Evolutionary conservation across 2,113 vertebrate species (phyloP).

Genomic region (Perognathus longimembris): DNA sequence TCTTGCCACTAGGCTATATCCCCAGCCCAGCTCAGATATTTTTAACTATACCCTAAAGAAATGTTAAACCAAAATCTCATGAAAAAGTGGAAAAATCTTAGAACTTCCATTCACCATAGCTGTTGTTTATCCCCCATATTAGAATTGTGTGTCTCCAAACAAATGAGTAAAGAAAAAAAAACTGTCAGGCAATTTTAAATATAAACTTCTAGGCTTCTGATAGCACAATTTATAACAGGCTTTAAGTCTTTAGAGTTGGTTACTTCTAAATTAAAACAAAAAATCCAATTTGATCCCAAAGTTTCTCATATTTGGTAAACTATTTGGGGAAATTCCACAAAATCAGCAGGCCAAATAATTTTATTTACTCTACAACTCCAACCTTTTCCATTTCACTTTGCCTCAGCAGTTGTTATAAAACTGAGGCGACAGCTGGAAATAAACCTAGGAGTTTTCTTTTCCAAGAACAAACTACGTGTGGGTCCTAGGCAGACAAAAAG

Average conservation of each 20-base stretch:
- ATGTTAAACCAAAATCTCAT: slow-evolving; percentile 33
- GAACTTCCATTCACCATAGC: neutral
- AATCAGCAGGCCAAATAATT: slow-evolving; percentile 63
- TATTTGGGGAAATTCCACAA: slow-evolving; percentile 74
- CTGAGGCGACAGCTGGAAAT: neutral
- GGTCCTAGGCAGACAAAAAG: neutral
- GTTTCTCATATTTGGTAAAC: slow-evolving; percentile 64
- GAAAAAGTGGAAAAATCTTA: slow-evolving; percentile 1
- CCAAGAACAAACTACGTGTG: slow-evolving; percentile 29
- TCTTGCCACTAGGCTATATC: too few species aligned
- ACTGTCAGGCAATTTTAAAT: slow-evolving; percentile 33
- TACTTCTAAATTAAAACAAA: slow-evolving; percentile 59
- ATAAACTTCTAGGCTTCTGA: slow-evolving; percentile 48
- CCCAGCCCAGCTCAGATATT: neutral
- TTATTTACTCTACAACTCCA: slow-evolving; percentile 57
- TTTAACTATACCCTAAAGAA: slow-evolving; percentile 53
- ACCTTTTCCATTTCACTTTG: slow-evolving; percentile 56
- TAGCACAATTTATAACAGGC: slow-evolving; percentile 41
- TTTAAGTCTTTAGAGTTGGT: slow-evolving; percentile 32
- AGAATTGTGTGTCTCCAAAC: neutral
- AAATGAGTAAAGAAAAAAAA: neutral
- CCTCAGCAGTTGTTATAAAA: slow-evolving; percentile 60
- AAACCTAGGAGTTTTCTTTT: slow-evolving; percentile 46
- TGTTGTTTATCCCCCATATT: neutral
- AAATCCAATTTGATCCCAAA: slow-evolving; percentile 35